These are phyloP conservation scores for Sitobion miscanthi DNA, from an alignment of 1,140 invertebrate species.

Conservation along the genomic window DNA sequence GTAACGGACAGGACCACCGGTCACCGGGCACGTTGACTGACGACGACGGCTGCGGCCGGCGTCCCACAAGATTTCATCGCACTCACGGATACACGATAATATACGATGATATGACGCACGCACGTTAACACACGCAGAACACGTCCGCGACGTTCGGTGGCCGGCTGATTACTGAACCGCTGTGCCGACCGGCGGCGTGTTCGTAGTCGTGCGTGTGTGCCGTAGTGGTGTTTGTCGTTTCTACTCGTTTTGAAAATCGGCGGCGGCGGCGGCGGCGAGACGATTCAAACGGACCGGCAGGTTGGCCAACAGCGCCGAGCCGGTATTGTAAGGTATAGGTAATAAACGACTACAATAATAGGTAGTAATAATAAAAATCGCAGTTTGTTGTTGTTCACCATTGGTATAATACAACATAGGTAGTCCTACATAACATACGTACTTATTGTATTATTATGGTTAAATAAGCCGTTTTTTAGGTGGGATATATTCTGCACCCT, in stretches of 20 bases:
- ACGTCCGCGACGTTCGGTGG: not conserved
- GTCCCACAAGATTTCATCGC: not conserved
- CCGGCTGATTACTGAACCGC: constrained; percentile 33
- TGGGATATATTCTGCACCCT: no score
- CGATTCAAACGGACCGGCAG: constrained; percentile 31
- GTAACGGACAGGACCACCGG: not conserved
- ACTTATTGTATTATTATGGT: not conserved
- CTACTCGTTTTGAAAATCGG: constrained; percentile 35
- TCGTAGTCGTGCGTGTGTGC: not conserved
- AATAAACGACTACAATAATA: not conserved
- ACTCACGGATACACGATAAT: not conserved
- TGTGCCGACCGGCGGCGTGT: not conserved
- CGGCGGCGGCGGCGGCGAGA: not conserved
- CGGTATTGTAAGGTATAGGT: not conserved
- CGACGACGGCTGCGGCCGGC: not conserved
- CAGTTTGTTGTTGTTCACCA: not conserved
- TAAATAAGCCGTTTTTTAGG: no score
- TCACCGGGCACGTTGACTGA: not conserved
- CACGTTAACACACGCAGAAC: not conserved
- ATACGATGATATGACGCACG: not conserved
- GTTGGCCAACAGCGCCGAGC: constrained; percentile 13
- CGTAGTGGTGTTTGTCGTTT: not conserved
- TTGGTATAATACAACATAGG: no score
- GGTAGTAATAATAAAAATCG: not conserved
- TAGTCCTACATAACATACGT: not conserved